Evolutionary conservation across 2,797 vertebrate genomes (phyloP), one percentile per base, ranked within the genome.

Genomic region (Smutsia temminckii): DNA sequence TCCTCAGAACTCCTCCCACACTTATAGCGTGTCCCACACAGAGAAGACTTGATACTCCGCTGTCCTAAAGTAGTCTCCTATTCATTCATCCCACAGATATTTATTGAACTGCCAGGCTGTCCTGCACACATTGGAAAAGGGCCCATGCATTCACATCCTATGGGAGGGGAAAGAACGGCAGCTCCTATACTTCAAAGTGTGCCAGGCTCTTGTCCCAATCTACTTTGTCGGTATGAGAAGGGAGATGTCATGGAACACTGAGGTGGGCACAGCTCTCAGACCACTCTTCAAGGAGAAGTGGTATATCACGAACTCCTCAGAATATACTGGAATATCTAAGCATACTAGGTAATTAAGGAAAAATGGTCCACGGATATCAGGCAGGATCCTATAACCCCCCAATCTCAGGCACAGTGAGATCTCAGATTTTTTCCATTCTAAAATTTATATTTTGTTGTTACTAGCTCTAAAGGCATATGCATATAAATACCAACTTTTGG

Each of bases 401-500:
- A 59, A 34, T 77, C 55, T 59, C 20, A 49, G 71, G 51, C 5
- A 78, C n/a, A 72, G 40, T n/a, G 53, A 93, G 51, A 78, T 27
- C 34, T 80, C 71, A 89, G 46, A 46, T 74, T 78, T 72, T 53
- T 83, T 85, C 74, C 37, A 69, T 83, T 25, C 77, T 94, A 78
- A 92, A 93, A 86, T 34, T 59, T 94, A 17, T 37, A 61, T 57
- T 85, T 85, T 69, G 21, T 92, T 89, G 32, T 46, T 57, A 59
- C 81, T 85, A 37, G 78, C 49, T 32, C 51, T 72, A 79, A 92
- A 88, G 40, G 77, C 17, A 40, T 2, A 81, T 64, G 37, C 29
- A 89, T 74, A 25, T n/a, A 75, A 23, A 80, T 78, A 91, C 4
- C 69, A 21, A 83, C 61, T 89, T 89, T 75, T 49, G 3, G 25